Evolutionary conservation across 1,140 invertebrate species (phyloP).

Genomic region (Solen grandis): DNA sequence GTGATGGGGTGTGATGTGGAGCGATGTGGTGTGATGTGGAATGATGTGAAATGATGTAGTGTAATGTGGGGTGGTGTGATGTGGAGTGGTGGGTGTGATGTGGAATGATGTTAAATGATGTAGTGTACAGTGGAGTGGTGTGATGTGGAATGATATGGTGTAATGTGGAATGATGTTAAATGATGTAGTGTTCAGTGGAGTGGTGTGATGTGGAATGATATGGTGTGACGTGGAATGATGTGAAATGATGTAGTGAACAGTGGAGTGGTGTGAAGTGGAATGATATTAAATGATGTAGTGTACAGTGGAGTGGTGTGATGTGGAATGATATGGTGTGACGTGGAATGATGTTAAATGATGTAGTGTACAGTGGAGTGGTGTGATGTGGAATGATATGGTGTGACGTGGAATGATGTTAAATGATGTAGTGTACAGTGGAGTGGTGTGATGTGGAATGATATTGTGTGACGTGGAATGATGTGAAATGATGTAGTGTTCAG

Average conservation of each 20-base stretch:
- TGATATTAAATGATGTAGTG: neutral
- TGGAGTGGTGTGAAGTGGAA: neutral
- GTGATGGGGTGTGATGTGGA: constrained; percentile 21
- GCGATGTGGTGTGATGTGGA: constrained; percentile 8
- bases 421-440: constrained; percentile 20
- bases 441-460: neutral
- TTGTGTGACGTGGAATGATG: neutral
- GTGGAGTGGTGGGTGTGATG: neutral
- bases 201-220: constrained; percentile 27
- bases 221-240: neutral
- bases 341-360: neutral
- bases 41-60: neutral
- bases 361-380: neutral
- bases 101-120: neutral
- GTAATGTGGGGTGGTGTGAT: neutral
- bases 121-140: neutral
- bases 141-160: neutral
- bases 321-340: constrained; percentile 9
- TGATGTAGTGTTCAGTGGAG: neutral
- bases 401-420: neutral
- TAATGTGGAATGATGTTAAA: neutral
- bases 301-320: neutral
- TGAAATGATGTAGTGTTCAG: neutral
- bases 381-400: neutral
- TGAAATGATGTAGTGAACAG: neutral